Conservation (phyloP, 1,140 invertebrate species). For the Rhyacophila brunnea region DNA sequence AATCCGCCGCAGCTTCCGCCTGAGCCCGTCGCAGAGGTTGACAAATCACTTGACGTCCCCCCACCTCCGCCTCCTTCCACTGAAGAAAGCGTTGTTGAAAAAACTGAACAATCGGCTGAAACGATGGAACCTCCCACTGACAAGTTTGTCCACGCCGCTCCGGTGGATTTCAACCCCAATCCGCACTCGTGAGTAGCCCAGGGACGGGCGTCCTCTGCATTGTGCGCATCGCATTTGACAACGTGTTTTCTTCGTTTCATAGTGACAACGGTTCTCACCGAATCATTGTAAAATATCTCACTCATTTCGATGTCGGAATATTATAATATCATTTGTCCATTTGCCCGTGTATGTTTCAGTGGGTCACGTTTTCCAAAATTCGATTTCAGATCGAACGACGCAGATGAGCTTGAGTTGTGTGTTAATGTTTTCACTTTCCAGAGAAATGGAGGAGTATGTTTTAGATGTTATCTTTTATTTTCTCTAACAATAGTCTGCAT, state of each 20-base stretch:
- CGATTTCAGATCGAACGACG: no score
- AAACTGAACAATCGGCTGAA: no score
- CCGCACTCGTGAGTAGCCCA: constrained; percentile 52
- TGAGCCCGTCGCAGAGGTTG: background rate
- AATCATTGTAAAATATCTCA: constrained; percentile 21
- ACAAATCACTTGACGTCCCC: no score
- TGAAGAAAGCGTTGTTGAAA: constrained; percentile 2
- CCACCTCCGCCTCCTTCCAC: no score
- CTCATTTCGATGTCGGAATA: constrained; percentile 8
- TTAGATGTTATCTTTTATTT: constrained; percentile 3
- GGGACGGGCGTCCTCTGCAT: constrained; percentile 5
- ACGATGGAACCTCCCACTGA: background rate
- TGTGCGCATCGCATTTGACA: constrained; percentile 1
- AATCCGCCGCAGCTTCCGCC: background rate
- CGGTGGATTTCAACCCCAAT: constrained; percentile 47
- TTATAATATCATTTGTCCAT: no score
- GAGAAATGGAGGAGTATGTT: constrained; percentile 3
- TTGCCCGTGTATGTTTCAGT: no score
- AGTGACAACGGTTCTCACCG: background rate
- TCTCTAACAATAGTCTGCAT: background rate
- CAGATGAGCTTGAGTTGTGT: background rate
- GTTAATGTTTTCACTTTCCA: constrained; percentile 3
- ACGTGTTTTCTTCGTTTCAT: no score
- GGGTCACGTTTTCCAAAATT: no score
- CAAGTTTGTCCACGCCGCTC: constrained; percentile 41